Evolutionary conservation across 2,888 invertebrate species (phyloP).

Genomic region (Didymodactylos carnosus): DNA sequence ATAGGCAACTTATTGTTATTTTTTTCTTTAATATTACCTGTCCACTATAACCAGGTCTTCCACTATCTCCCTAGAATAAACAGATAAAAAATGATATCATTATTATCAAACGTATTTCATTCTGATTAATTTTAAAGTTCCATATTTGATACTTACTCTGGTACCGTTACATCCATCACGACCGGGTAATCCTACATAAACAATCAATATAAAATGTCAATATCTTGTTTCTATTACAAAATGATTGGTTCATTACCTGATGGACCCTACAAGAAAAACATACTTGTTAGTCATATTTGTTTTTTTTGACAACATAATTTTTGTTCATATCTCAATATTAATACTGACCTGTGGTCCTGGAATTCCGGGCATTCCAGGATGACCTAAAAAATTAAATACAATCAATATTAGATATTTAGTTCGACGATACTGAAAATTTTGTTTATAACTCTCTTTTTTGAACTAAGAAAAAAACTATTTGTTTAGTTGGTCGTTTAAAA

Average conservation of each 20-base stretch:
- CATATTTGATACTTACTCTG: not conserved
- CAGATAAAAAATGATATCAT: not conserved
- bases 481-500: too few species aligned
- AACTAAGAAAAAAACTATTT: too few species aligned
- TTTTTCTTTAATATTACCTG: not conserved
- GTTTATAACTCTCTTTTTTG: too few species aligned
- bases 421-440: too few species aligned
- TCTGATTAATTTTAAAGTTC: not conserved
- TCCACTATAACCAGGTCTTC: not conserved
- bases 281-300: too few species aligned
- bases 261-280: not conserved
- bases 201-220: not conserved
- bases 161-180: slow-evolving; percentile 14
- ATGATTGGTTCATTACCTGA: not conserved
- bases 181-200: slow-evolving; percentile 2
- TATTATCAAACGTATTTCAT: not conserved
- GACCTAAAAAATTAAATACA: slow-evolving; percentile 1
- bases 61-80: not conserved
- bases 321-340: not conserved
- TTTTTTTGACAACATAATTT: too few species aligned
- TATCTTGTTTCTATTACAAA: not conserved
- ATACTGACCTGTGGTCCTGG: slow-evolving; percentile 2
- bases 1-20: not conserved
- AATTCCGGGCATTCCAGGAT: slow-evolving; percentile 9
- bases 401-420: too few species aligned